Evolutionary conservation across 2,888 invertebrate species (phyloP), one percentile per base, ranked within the genome.

Genomic region (Catocala sponsa): DNA sequence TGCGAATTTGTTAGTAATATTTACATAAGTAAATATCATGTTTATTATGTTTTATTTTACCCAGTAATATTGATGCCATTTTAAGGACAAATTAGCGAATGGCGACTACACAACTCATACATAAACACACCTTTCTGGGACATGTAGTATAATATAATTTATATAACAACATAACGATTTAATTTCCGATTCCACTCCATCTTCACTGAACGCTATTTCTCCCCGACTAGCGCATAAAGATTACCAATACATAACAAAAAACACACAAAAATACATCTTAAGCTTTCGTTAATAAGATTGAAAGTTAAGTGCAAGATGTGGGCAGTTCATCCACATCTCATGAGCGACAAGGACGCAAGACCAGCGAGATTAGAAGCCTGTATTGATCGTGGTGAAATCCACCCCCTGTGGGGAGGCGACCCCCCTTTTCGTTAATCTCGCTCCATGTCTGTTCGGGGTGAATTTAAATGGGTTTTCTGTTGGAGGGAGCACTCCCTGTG

Each of bases 321-420:
- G 62, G 47, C 32, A 68, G 79, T 80, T 79, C 78, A 81, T 84
- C 82, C 81, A 79, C 88, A 88, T 88, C 86, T 87, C 84, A 60
- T 56, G 91, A 77, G 87, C 74, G 91, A 92, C 85, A 92, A 89
- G 91, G 92, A 92, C 88, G 91, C 87, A 88, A 89, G 87, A 90
- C 77, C 65, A 70, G 74, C 64, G 88, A 93, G 92, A 92, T 92
- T 92, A 92, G 91, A 91, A 86, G 87, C 84, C 76, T 76, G 86
- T 87, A 87, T 87, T 86, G 87, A 87, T 87, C 87, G 85, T 56
- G 67, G 71, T 63, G 76, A 58, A 70, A 66, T 54, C 72, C 73
- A 63, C 73, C 68, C 69, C 57, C 72, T 59, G 65, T 48, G 77
- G 74, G 62, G 70, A 55, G 78, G 82, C 57, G 62, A 72, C 63